Evolutionary conservation across 2,113 vertebrate genomes (phyloP).

Genomic region (Beaufortia kweichowensis): DNA sequence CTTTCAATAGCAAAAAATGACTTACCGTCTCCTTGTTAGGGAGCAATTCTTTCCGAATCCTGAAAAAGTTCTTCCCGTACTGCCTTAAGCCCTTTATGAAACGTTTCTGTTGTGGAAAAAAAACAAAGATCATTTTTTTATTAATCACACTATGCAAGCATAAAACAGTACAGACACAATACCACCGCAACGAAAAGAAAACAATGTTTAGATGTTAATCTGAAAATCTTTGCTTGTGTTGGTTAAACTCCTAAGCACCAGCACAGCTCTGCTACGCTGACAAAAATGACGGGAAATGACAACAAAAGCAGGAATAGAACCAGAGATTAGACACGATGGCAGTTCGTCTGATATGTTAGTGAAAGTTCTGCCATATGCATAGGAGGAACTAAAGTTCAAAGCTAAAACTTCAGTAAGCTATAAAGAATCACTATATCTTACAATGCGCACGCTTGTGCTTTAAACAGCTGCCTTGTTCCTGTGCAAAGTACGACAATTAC

Average conservation of each 20-base stretch:
- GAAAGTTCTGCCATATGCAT: conserved; percentile 33
- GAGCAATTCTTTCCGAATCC: conserved; percentile 96
- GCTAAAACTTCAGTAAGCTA: conserved; percentile 60
- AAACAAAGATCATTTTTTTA: conserved; percentile 55
- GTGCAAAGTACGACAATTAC: conserved; percentile 17
- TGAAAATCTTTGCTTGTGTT: conserved; percentile 54
- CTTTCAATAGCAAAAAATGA: conserved; percentile 45
- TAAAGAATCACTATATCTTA: conserved; percentile 49
- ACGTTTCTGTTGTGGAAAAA: conserved; percentile 84
- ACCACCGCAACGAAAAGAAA: conserved; percentile 42
- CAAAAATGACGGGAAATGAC: conserved; percentile 68
- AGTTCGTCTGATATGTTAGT: conserved; percentile 36
- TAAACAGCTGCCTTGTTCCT: conserved; percentile 35
- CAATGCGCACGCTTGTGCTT: conserved; percentile 37
- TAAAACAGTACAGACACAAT: neutral
- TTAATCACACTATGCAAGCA: neutral
- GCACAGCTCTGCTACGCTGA: conserved; percentile 55
- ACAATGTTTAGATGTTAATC: conserved; percentile 58
- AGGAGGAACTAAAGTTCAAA: conserved; percentile 61
- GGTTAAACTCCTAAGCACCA: conserved; percentile 56
- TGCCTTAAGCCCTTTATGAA: conserved; percentile 97
- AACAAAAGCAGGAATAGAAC: conserved; percentile 60
- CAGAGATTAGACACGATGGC: conserved; percentile 46
- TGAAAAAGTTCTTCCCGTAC: conserved; percentile 99
- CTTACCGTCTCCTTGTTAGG: conserved; percentile 92